Evolutionary conservation across 1,140 invertebrate genomes (phyloP).

Genomic region (Ceratosolen solmsi): DNA sequence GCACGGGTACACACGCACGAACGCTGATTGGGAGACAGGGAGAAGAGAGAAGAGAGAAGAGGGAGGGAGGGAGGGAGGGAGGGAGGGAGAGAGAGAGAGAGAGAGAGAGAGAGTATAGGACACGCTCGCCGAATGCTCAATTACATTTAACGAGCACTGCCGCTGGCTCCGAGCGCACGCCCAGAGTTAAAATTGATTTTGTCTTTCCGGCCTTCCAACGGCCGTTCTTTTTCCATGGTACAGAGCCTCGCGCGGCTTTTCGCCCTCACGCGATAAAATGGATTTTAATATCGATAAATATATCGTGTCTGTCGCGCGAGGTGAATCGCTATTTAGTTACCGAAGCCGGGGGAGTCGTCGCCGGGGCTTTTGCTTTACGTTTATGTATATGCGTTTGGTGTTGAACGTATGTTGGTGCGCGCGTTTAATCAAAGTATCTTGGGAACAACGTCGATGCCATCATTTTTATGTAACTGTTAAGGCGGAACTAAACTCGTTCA

Average conservation of each 20-base stretch:
- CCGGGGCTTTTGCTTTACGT: neutral
- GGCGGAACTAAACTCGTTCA: neutral
- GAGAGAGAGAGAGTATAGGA: neutral
- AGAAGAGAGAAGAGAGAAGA: too few species aligned
- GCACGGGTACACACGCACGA: neutral
- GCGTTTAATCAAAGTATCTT: neutral
- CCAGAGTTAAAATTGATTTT: constrained; percentile 38
- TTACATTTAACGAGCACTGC: constrained; percentile 46
- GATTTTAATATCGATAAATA: neutral
- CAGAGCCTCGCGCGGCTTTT: neutral
- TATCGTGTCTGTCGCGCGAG: neutral
- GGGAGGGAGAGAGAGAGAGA: too few species aligned
- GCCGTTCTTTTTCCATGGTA: neutral
- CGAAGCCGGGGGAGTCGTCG: neutral
- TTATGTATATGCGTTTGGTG: neutral
- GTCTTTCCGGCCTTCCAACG: constrained; percentile 27
- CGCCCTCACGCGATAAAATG: neutral
- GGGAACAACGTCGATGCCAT: neutral
- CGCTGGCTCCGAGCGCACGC: neutral
- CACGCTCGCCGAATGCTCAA: constrained; percentile 44
- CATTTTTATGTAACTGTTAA: neutral
- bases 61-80: too few species aligned
- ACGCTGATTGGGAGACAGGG: neutral
- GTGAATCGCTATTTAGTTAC: too few species aligned
- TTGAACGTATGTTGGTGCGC: neutral